Evolutionary conservation across 2,797 vertebrate species (phyloP).

Genomic region (Pangasius mekongensis): DNA sequence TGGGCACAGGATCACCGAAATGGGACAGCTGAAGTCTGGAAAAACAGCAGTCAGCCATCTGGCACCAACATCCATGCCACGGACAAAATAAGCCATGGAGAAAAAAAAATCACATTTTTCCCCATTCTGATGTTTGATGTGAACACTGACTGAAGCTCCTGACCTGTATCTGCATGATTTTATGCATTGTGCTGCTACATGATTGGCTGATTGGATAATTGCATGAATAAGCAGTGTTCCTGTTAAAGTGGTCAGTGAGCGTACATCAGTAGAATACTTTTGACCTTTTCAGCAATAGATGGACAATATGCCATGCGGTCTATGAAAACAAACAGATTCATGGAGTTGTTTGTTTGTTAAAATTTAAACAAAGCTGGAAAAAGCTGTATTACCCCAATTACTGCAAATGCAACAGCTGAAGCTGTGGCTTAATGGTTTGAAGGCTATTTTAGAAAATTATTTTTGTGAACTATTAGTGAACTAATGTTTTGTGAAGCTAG

Average conservation of each 20-base stretch:
- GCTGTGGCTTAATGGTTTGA: neutral
- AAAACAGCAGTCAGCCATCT: neutral
- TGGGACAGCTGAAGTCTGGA: neutral
- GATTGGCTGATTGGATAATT: neutral
- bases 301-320: neutral
- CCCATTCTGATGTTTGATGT: neutral
- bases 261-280: neutral
- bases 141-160: neutral
- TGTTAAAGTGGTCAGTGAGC: neutral
- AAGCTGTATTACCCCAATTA: neutral
- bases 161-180: neutral
- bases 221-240: neutral
- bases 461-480: neutral
- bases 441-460: neutral
- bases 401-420: neutral
- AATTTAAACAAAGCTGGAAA: neutral
- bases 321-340: neutral
- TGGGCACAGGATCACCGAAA: neutral
- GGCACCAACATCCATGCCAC: neutral
- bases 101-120: neutral
- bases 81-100: neutral
- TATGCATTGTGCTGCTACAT: neutral
- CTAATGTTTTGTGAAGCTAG: conserved; percentile 12
- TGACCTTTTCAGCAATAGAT: neutral
- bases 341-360: neutral